Conservation (phyloP, 2,797 vertebrate species). For the Threskiornis aethiopicus region DNA sequence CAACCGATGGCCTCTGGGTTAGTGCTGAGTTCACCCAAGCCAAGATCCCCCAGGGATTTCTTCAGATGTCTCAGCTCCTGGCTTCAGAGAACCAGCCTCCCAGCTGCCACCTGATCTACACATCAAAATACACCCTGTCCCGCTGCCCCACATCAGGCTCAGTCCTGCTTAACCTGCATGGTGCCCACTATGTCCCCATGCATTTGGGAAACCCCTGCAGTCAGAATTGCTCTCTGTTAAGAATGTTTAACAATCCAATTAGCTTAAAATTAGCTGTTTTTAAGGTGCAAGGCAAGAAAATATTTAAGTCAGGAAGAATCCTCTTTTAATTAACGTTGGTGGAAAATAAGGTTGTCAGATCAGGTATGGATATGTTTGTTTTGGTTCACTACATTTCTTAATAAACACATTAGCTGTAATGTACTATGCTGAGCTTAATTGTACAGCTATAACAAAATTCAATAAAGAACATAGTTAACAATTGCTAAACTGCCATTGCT, state of each 20-base stretch:
- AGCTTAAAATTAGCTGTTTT: neutral
- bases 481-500: conserved; percentile 14
- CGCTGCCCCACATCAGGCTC: neutral
- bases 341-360: conserved; percentile 15
- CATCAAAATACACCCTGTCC: neutral
- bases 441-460: conserved; percentile 26
- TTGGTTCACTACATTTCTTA: conserved; percentile 34
- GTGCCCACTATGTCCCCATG: accelerated
- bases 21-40: neutral
- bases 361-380: conserved; percentile 9
- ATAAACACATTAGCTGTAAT: conserved; percentile 34
- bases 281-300: neutral
- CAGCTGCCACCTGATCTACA: accelerated
- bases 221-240: neutral
- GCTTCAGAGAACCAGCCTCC: neutral
- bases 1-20: neutral
- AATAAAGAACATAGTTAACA: conserved; percentile 41
- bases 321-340: conserved; percentile 48
- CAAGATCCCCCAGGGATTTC: neutral
- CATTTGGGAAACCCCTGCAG: neutral
- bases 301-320: conserved; percentile 16
- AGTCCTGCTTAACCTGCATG: neutral
- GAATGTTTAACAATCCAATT: neutral
- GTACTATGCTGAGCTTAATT: conserved; percentile 26
- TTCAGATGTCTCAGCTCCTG: neutral